Conservation (phyloP, 1,140 invertebrate species). For the Patella vulgata region DNA sequence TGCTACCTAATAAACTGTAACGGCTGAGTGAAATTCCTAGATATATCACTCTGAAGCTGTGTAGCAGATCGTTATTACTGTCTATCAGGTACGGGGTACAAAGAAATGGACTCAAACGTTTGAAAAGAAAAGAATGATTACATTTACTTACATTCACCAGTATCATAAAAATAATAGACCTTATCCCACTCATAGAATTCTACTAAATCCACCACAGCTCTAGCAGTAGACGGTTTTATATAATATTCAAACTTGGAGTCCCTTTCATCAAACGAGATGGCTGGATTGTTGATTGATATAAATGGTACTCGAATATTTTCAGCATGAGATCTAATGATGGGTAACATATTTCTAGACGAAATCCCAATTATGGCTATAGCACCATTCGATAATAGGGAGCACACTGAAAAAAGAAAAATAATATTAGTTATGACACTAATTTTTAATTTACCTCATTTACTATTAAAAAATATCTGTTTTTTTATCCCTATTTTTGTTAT, state of each 20-base stretch:
- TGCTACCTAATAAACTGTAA: too few relatives aligned
- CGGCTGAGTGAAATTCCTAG: too few relatives aligned
- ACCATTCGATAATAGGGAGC: conserved; percentile 16
- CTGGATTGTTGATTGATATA: conserved; percentile 36
- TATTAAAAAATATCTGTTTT: too few relatives aligned
- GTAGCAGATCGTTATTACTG: too few relatives aligned
- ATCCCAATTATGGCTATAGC: conserved; percentile 29
- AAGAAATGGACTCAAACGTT: too few relatives aligned
- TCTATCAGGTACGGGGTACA: too few relatives aligned
- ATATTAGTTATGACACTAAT: too few relatives aligned
- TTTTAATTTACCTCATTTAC: too few relatives aligned
- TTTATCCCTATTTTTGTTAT: too few relatives aligned
- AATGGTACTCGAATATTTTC: conserved; percentile 30
- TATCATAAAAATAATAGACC: conserved; percentile 33
- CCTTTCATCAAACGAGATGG: conserved; percentile 6
- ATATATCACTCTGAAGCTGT: too few relatives aligned
- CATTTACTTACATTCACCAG: conserved; percentile 31
- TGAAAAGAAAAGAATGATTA: too few relatives aligned
- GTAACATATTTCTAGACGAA: conserved; percentile 9
- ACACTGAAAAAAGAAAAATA: conserved; percentile 13
- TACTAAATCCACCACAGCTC: conserved; percentile 32
- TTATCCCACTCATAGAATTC: conserved; percentile 27
- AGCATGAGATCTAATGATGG: conserved; percentile 22
- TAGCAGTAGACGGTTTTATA: conserved; percentile 20
- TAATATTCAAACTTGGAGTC: conserved; percentile 8